Evolutionary conservation across 2,888 invertebrate genomes (phyloP).

Genomic region (Resseliella maxima): DNA sequence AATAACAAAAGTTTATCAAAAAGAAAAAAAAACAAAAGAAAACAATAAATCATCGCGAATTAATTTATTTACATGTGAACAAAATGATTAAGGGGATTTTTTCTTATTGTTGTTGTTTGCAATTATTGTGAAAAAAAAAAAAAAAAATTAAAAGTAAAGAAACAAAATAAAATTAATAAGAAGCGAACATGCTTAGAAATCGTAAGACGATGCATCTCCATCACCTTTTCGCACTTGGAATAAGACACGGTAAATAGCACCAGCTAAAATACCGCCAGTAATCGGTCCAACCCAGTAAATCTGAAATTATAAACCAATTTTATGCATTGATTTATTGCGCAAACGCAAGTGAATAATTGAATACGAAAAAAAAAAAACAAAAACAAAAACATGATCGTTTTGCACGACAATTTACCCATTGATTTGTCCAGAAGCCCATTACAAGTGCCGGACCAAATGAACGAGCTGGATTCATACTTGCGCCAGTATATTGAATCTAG

Average conservation of each 20-base stretch:
- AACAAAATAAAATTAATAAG: neutral
- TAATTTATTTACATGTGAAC: constrained; percentile 24
- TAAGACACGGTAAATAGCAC: constrained; percentile 77
- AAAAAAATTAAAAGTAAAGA: neutral
- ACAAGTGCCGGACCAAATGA: constrained; percentile 89
- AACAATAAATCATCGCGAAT: constrained; percentile 15
- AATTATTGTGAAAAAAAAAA: neutral
- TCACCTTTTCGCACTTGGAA: constrained; percentile 78
- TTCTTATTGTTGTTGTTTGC: neutral
- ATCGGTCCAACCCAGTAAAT: constrained; percentile 91
- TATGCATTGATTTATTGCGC: constrained; percentile 73
- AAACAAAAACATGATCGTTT: too few relatives aligned
- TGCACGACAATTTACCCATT: constrained; percentile 76
- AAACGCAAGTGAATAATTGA: too few relatives aligned
- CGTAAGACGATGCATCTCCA: constrained; percentile 80
- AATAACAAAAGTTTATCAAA: neutral
- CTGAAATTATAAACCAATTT: constrained; percentile 65
- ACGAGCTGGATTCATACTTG: constrained; percentile 93
- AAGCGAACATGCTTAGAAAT: constrained; percentile 70
- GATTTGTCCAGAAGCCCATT: constrained; percentile 78
- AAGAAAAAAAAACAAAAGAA: neutral
- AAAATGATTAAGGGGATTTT: constrained; percentile 28
- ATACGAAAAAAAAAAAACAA: too few relatives aligned
- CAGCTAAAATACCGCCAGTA: constrained; percentile 82
- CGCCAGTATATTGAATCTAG: constrained; percentile 81